Evolutionary conservation across 2,797 vertebrate species (phyloP).

Genomic region (Morelia viridis): DNA sequence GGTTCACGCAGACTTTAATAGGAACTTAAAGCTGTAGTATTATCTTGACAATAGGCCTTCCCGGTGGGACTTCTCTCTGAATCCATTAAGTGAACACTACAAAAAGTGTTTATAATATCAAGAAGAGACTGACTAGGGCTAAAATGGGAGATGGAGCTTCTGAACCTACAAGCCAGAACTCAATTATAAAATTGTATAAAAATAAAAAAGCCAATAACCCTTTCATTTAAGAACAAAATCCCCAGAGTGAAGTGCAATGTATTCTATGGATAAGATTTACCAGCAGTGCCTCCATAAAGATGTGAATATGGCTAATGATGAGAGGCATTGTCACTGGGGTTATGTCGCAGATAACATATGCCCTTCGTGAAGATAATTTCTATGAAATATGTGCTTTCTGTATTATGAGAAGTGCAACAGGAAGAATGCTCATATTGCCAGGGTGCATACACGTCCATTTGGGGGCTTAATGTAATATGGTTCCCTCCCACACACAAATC

Average conservation of each 20-base stretch:
- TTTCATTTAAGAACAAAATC: conserved; percentile 55
- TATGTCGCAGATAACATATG: neutral
- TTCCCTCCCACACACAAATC: neutral
- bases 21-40: conserved; percentile 9
- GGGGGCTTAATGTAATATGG: neutral
- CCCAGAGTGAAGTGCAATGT: conserved; percentile 2
- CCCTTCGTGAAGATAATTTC: conserved; percentile 9
- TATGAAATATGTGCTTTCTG: neutral
- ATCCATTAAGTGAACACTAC: conserved; percentile 11
- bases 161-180: conserved; percentile 28
- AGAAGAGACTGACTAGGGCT: conserved; percentile 22
- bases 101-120: conserved; percentile 45
- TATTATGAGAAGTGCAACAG: neutral
- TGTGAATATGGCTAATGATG: neutral
- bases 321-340: conserved; percentile 36
- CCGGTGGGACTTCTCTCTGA: conserved; percentile 30
- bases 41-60: conserved; percentile 28
- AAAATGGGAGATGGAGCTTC: conserved; percentile 23
- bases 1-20: neutral
- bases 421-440: neutral
- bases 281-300: conserved; percentile 29
- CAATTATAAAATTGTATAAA: conserved; percentile 50
- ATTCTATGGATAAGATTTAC: conserved; percentile 48
- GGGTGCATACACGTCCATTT: neutral
- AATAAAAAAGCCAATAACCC: conserved; percentile 38